These are phyloP conservation scores for Typhlomys cinereus DNA, from an alignment of 2,113 vertebrate species.

Conservation along the genomic window DNA sequence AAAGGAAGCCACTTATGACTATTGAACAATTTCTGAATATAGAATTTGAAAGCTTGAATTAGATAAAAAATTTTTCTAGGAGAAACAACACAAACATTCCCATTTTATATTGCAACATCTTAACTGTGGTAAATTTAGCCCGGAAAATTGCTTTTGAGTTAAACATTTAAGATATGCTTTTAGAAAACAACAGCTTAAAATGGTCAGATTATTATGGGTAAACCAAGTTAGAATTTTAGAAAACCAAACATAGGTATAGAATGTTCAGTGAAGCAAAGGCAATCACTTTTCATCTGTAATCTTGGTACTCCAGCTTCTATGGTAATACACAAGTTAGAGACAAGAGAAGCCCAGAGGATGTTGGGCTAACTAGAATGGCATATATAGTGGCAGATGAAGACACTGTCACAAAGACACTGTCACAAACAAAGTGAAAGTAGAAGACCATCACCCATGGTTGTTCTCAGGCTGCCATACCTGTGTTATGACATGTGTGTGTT, in stretches of 20 bases:
- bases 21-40: background rate
- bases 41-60: background rate
- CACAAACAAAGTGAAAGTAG: too few relatives aligned
- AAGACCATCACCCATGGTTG: too few relatives aligned
- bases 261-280: background rate
- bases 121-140: background rate
- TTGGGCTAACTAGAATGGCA: too few relatives aligned
- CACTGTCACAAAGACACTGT: too few relatives aligned
- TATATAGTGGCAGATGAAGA: too few relatives aligned
- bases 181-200: slow-evolving; percentile 4
- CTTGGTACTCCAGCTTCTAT: too few relatives aligned
- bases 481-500: too few relatives aligned
- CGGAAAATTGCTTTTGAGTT: slow-evolving; percentile 23
- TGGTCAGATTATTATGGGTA: background rate
- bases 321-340: too few relatives aligned
- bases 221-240: background rate
- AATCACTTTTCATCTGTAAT: too few relatives aligned
- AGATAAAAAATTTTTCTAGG: background rate
- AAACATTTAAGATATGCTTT: background rate
- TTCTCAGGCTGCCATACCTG: too few relatives aligned
- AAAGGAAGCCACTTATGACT: background rate
- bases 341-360: too few relatives aligned
- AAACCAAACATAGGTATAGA: background rate
- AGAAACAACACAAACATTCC: background rate
- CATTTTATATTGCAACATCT: background rate